Percentiles rank a stretch among this genome's conserved stretches.
These are phyloP conservation scores for Manis javanica DNA, from an alignment of 2,797 vertebrate species.

Conservation along the genomic window DNA sequence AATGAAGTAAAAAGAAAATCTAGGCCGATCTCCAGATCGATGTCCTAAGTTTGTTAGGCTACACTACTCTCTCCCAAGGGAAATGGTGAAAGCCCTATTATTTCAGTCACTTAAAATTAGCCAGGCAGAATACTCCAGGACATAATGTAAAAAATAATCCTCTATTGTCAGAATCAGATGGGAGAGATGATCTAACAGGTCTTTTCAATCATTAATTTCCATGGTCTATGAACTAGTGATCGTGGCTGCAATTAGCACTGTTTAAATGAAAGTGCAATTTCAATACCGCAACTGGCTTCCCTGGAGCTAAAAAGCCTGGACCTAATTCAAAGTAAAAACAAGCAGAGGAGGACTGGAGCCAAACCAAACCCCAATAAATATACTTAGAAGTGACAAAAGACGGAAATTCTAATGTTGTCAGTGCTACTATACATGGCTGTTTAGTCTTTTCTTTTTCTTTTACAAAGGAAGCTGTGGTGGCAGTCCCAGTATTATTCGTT, in stretches of 20 bases:
- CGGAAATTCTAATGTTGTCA: conserved; percentile 53
- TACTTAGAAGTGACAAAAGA: conserved; percentile 13
- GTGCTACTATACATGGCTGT: neutral
- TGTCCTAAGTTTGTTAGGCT: conserved; percentile 57
- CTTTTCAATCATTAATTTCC: conserved; percentile 65
- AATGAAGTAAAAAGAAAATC: conserved; percentile 36
- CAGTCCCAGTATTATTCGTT: conserved; percentile 42
- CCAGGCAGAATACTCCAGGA: conserved; percentile 29
- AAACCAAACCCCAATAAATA: conserved; percentile 64
- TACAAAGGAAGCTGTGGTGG: conserved; percentile 49
- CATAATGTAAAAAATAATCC: conserved; percentile 61
- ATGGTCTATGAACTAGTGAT: conserved; percentile 49
- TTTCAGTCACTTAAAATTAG: conserved; percentile 64
- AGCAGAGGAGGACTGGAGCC: neutral
- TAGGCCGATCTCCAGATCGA: neutral
- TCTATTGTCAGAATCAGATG: conserved; percentile 53
- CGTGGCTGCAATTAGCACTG: conserved; percentile 70
- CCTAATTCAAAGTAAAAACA: conserved; percentile 66
- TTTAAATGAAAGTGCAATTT: conserved; percentile 68
- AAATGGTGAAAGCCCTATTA: conserved; percentile 56
- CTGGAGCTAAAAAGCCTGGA: conserved; percentile 63
- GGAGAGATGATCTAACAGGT: conserved; percentile 62
- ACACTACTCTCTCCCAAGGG: neutral
- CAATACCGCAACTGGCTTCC: conserved; percentile 59
- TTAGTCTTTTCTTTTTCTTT: neutral